Base-by-base conservation (phyloP, 1,140 invertebrate genomes). In the Laodelphax striatellus region DNA sequence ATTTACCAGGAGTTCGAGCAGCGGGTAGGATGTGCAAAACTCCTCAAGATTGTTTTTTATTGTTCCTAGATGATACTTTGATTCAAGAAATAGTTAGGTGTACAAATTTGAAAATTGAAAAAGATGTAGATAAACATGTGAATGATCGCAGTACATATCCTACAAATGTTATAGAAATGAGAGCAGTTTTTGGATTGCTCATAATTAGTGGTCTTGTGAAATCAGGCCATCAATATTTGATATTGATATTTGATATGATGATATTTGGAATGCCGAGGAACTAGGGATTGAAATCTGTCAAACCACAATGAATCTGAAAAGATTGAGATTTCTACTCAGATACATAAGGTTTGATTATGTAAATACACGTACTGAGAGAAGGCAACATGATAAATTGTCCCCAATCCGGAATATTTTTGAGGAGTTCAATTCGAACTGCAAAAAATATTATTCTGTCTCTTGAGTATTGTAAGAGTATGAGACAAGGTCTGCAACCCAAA, bases 351-450 rank as follows among this genome's bases (percentile, higher is more conserved):
- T 72, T 62, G 69, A 71, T 58, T 63, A 71, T 56, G 52, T 34
- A 28, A 62, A 64, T 57, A 70, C 69, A 38, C 52, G 68, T 34
- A 50, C 5, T 44, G 38, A 67, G 63, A 58, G 70, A 56, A 60
- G 24, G 53, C 46, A 66, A 66, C 21, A 58, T n/a, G 70, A 72
- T 52, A 71, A 72, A 58, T 64, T 68, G 55, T 67, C 70, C 62
- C 62, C 69, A 41, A 68, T 70, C 24, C 63, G 61, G 52, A 64
- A 70, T 61, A 16, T 72, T 31, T 72, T 68, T 59, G 68, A 43
- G 31, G 28, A 44, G 52, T 60, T 57, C 59, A 58, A 53, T 17
- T 43, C 21, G 38, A 60, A 57, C 58, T 64, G 66, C 19, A 17
- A 58, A 61, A 61, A 61, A 68, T 69, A 68, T 41, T 64, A 54